Percentiles rank a stretch among this genome's conserved stretches.
Evolutionary conservation across 2,797 vertebrate species (phyloP).

Genomic region (Peromyscus nudipes): DNA sequence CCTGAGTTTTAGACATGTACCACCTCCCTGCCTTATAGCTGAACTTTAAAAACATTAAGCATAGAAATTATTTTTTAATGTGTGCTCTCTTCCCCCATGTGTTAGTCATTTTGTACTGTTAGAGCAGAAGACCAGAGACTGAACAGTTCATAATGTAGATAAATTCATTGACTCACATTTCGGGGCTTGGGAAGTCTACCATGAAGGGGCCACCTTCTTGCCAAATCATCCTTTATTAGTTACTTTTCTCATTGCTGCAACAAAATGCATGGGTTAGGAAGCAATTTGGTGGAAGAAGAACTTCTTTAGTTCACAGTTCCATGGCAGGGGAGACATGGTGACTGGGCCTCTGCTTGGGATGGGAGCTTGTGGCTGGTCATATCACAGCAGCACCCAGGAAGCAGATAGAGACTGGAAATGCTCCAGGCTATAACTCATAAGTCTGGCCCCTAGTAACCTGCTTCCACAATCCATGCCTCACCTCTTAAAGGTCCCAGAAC

Average conservation of each 20-base stretch:
- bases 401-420: neutral
- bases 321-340: neutral
- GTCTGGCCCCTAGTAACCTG: neutral
- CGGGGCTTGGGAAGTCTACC: neutral
- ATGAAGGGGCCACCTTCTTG: neutral
- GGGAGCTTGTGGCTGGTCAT: neutral
- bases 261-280: neutral
- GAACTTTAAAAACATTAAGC: constrained; percentile 41
- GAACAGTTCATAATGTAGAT: neutral
- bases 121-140: neutral
- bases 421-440: neutral
- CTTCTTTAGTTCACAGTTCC: neutral
- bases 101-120: neutral
- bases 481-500: neutral
- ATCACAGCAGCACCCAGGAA: neutral
- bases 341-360: neutral
- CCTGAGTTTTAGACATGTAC: neutral
- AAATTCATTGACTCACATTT: neutral
- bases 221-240: neutral
- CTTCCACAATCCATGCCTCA: neutral
- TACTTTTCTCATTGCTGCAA: neutral
- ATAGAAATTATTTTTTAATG: constrained; percentile 2
- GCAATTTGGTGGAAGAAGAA: neutral
- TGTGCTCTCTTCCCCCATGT: neutral
- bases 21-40: neutral